Percentiles rank a stretch among this genome's conserved stretches.
phyloP scores from a whole-genome alignment of 1,140 invertebrate species.

The Drosophila sechellia region DNA sequence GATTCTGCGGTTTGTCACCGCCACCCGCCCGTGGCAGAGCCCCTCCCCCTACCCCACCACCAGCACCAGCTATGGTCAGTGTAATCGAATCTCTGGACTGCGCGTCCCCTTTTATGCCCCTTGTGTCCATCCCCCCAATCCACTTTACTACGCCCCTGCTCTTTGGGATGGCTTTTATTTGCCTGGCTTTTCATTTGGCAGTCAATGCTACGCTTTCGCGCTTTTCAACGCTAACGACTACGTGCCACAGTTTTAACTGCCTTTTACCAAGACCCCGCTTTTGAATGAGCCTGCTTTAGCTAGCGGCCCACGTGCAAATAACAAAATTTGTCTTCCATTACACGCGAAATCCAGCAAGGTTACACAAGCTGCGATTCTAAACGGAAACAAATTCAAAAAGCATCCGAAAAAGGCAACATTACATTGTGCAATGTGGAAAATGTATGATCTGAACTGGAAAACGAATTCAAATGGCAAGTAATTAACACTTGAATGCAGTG shows the following conservation, averaged over 20 bases:
- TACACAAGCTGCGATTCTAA: neutral
- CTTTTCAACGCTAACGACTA: constrained; percentile 64
- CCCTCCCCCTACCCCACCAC: neutral
- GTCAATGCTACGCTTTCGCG: constrained; percentile 72
- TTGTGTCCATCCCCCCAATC: neutral
- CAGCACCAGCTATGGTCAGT: constrained; percentile 43
- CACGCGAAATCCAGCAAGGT: neutral
- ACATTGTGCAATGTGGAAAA: constrained; percentile 8
- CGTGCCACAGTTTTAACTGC: constrained; percentile 77
- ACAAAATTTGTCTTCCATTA: no score
- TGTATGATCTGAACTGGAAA: constrained; percentile 56
- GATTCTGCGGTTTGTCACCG: constrained; percentile 47
- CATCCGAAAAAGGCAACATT: no score
- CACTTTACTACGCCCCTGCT: neutral
- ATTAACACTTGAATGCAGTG: constrained; percentile 62
- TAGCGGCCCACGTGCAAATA: constrained; percentile 13
- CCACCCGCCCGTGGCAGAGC: neutral
- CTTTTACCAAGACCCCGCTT: constrained; percentile 44
- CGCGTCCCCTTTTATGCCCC: neutral
- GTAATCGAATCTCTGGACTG: constrained; percentile 68
- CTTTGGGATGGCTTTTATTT: constrained; percentile 61
- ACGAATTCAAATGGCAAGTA: constrained; percentile 77
- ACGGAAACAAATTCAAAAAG: constrained; percentile 14
- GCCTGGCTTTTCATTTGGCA: constrained; percentile 72
- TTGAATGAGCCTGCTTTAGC: constrained; percentile 2